Base-by-base conservation (phyloP, 2,797 vertebrate genomes). In the Chanos chanos region DNA sequence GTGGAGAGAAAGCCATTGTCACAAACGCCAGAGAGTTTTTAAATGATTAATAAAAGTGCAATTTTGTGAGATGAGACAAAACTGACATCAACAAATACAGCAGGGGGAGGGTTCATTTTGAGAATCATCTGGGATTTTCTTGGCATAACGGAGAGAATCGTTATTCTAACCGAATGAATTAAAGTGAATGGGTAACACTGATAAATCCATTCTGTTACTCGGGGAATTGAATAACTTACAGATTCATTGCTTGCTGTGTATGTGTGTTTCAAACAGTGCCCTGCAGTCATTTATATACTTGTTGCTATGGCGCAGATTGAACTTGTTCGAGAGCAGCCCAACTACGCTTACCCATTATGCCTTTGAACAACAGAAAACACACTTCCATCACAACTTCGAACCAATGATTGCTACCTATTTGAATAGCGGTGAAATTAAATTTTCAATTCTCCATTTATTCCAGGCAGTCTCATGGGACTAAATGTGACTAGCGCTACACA, bases 121-220 rank as follows among this genome's bases (percentile, higher is more conserved):
- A 81, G 78, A 81, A 85, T 83, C 80, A 85, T 83, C 75, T 76
- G 79, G 81, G 77, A 79, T 82, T 77, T 39, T 78, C 77, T 75
- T 64, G 60, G 70, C 52, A 62, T 58, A 24, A 78, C 83, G 82
- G 84, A 85, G 79, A 70, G 85, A 87, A 84, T 78, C 78, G 78
- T 81, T 81, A 81, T 83, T 81, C 81, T 86, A 86, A 88, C 87
- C 86, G 85, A 84, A 69, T 75, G 77, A 80, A 82, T n/a, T 81
- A 76, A 85, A 83, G 83, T 76, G 79, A 85, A 83, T 74, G 68
- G 67, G 70, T 78, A 70, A 70, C 78, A 70, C 68, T 77, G 77
- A 85, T 81, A 81, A 85, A 83, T 82, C 77, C 74, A 77, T 60
- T 61, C 64, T 55, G 64, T 70, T 70, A 67, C 71, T 70, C 33